Base-by-base conservation (phyloP, 2,888 invertebrate species). In the Halictus quadricinctus region DNA sequence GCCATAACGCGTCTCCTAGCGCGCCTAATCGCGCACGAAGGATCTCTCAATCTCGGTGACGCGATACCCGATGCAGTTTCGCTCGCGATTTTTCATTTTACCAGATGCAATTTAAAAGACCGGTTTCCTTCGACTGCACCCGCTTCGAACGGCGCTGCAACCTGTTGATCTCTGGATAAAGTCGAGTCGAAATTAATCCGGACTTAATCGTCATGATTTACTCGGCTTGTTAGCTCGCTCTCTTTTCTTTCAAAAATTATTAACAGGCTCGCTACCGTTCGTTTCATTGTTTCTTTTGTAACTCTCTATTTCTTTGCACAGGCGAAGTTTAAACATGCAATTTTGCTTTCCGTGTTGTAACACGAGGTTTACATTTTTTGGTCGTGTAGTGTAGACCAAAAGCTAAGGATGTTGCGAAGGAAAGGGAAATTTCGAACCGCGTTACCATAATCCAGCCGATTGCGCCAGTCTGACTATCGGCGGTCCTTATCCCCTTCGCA, bases 161-260 rank as follows among this genome's bases (percentile, higher is more conserved):
- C 86, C 86, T 80, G 86, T 87, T 86, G 86, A 87, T 76, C 86
- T 72, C 6, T 2, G 25, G 72, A 76, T 83, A 80, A 83, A 73
- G 72, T 75, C n/a, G 76, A 36, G 72, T 50, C 50, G 50, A 50
- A 13, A 75, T 80, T 75, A 76, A 85, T 86, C 79, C 80, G 64
- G 80, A 76, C 66, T 75, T 13, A 50, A 50, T 50, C 50, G 18
- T 0, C 18, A 7, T 15, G 18, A 18, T 50, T 50, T 6, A 18
- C 7, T 50, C 18, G 50, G 18, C 5, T 13, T 60, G 15, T 15
- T 25, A 13, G 25, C 60, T 6, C 58, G 21, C 13, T 60, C 60
- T n/a, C 60, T 60, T 13, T 5, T 1, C 60, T 1, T 12, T 36
- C 0, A 60, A 25, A 60, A 60, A 60, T 60, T 6, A 50, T 50